A percentile compares a stretch with the other conserved stretches of the same genome.
Evolutionary conservation across 2,797 vertebrate species (phyloP).

Genomic region (Onychomys torridus): DNA sequence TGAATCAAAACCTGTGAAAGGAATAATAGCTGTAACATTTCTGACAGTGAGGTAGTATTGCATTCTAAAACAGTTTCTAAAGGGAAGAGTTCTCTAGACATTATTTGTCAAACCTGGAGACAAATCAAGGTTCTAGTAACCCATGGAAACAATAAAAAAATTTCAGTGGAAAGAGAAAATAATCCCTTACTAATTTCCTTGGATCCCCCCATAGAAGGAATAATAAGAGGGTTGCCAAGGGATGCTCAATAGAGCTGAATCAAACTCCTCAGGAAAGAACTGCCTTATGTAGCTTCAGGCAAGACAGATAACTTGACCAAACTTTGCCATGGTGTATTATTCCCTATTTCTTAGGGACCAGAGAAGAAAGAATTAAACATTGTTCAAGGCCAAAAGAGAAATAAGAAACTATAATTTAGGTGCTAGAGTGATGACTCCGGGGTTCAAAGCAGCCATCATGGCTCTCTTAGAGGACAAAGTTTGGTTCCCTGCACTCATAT

Average conservation of each 20-base stretch:
- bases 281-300: neutral
- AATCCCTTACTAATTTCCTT: constrained; percentile 68
- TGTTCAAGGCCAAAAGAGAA: neutral
- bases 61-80: constrained; percentile 72
- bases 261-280: constrained; percentile 5
- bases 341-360: neutral
- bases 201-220: neutral
- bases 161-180: constrained; percentile 22
- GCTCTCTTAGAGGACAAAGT: neutral
- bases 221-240: constrained; percentile 15
- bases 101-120: constrained; percentile 71
- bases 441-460: neutral
- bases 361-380: neutral
- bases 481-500: neutral
- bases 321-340: neutral
- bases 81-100: constrained; percentile 60
- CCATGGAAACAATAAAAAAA: constrained; percentile 50
- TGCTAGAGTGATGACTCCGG: neutral
- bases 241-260: constrained; percentile 42
- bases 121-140: constrained; percentile 51
- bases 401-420: neutral
- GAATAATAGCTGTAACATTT: constrained; percentile 64
- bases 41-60: constrained; percentile 59
- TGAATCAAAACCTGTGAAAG: constrained; percentile 74
- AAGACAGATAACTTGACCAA: neutral